Conservation (phyloP, 2,888 invertebrate genomes). For the Amblyjoppa proteus region DNA sequence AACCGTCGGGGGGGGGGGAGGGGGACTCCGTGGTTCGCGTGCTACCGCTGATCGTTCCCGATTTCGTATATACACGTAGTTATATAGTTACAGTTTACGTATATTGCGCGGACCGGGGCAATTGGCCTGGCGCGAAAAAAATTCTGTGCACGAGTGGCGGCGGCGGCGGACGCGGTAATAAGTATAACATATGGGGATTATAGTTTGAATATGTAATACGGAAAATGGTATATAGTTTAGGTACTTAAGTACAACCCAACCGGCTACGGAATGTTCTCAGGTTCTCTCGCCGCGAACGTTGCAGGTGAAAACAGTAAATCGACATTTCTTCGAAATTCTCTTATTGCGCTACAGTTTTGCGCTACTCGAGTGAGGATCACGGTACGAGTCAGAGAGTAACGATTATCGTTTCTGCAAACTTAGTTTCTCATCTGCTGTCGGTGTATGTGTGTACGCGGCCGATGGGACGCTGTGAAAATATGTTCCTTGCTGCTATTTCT, state of each 20-base stretch:
- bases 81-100: constrained; percentile 17
- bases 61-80: constrained; percentile 44
- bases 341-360: constrained; percentile 56
- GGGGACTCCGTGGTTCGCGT: constrained; percentile 58
- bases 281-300: constrained; percentile 9
- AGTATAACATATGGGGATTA: constrained; percentile 42
- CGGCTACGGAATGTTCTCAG: constrained; percentile 42
- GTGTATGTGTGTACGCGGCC: background rate
- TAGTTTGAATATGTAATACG: constrained; percentile 56
- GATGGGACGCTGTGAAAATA: constrained; percentile 9
- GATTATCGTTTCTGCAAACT: constrained; percentile 61
- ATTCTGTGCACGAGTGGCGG: constrained; percentile 40
- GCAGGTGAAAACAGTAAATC: constrained; percentile 56
- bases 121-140: constrained; percentile 54
- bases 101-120: constrained; percentile 26
- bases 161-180: constrained; percentile 36
- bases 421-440: constrained; percentile 48
- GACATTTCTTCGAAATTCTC: constrained; percentile 62
- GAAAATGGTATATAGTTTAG: constrained; percentile 45
- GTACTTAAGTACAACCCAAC: constrained; percentile 46
- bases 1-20: background rate
- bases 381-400: constrained; percentile 60
- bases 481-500: background rate
- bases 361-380: constrained; percentile 45
- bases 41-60: constrained; percentile 54